phyloP scores from a whole-genome alignment of 1,140 invertebrate genomes.

The Oreohelix idahoensis region DNA sequence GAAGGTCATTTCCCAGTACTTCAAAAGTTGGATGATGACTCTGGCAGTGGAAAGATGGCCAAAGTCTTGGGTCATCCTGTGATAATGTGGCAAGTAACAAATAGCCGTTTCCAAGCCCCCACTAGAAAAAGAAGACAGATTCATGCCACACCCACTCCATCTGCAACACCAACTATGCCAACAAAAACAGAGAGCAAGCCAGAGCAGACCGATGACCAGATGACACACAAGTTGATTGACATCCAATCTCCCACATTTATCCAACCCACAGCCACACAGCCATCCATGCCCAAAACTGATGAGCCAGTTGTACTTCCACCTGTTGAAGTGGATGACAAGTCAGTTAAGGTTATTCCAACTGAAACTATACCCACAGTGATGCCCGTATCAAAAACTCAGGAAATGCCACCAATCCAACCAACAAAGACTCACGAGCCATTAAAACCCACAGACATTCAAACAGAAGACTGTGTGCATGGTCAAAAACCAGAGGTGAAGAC shows the following conservation, averaged over 20 bases:
- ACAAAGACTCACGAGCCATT: constrained; percentile 45
- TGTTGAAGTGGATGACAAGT: background rate
- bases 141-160: constrained; percentile 55
- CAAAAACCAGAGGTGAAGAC: constrained; percentile 45
- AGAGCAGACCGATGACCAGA: constrained; percentile 40
- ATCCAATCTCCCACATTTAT: constrained; percentile 37
- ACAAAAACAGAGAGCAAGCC: constrained; percentile 50
- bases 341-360: constrained; percentile 3
- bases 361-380: background rate
- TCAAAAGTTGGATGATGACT: constrained; percentile 77
- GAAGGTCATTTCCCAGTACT: constrained; percentile 75
- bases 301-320: constrained; percentile 7
- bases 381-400: background rate
- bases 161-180: constrained; percentile 48
- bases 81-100: constrained; percentile 78
- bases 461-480: constrained; percentile 25
- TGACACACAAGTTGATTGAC: constrained; percentile 46
- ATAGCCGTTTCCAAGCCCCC: constrained; percentile 71
- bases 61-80: constrained; percentile 78
- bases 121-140: constrained; percentile 48
- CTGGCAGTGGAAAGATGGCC: constrained; percentile 79
- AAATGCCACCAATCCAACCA: constrained; percentile 46
- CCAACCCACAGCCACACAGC: constrained; percentile 44
- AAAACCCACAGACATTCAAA: constrained; percentile 43
- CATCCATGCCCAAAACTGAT: constrained; percentile 45